Conservation (phyloP, 2,888 invertebrate species). For the Trichopoda pennipes region DNA sequence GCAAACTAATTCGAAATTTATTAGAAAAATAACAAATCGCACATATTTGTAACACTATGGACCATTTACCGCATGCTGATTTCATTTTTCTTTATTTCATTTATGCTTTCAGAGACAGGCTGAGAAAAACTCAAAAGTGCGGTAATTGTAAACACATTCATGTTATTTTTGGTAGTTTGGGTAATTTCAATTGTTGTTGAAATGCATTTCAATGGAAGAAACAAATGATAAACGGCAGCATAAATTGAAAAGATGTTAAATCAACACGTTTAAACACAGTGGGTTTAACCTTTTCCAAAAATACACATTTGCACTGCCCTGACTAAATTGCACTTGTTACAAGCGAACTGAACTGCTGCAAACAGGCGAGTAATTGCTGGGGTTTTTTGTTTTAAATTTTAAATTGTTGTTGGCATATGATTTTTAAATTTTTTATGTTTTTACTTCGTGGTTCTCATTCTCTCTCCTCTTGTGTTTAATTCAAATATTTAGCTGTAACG, state of each 20-base stretch:
- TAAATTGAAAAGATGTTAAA: not conserved
- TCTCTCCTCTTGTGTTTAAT: conserved; percentile 19
- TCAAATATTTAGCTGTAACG: conserved; percentile 18
- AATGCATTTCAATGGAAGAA: too few species aligned
- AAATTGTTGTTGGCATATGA: not conserved
- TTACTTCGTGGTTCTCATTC: not conserved
- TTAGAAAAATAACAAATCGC: not conserved
- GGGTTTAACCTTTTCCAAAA: not conserved
- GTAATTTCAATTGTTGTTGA: too few species aligned
- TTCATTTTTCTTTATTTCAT: not conserved
- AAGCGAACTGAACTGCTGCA: not conserved
- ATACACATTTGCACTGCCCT: not conserved
- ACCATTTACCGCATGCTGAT: not conserved
- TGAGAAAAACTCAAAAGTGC: not conserved
- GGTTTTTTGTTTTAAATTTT: not conserved
- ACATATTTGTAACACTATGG: not conserved
- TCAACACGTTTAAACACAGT: not conserved
- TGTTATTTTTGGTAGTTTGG: too few species aligned
- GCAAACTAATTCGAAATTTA: not conserved
- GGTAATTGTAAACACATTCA: not conserved
- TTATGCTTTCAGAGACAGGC: not conserved
- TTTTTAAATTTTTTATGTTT: not conserved
- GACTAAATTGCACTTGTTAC: not conserved
- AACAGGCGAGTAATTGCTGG: conserved; percentile 45
- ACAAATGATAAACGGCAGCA: not conserved